Evolutionary conservation across 2,113 vertebrate species (phyloP), one percentile per base, ranked within the genome.

Genomic region (Channa maculata): DNA sequence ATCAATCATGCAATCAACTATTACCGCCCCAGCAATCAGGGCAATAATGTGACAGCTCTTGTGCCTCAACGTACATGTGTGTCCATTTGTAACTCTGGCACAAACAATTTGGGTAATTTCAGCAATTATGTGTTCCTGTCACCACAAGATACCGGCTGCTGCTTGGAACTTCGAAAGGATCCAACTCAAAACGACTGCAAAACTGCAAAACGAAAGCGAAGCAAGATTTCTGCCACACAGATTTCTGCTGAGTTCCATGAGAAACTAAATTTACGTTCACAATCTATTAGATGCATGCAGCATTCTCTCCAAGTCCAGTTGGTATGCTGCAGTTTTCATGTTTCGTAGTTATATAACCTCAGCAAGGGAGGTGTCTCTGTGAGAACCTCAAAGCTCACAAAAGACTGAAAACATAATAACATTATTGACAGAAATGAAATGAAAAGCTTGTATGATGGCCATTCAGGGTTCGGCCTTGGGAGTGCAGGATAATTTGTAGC

Each of bases 1-100:
- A 54, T 71, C 44, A 81, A 58, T 68, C 57, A 57, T 15, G 11
- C 58, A 75, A 68, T 75, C 63, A 80, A 59, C 75, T 52, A 43
- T 50, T 46, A 46, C 53, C 75, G 65, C 46, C 60, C 2, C 45
- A 5, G 52, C 71, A 81, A 83, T 83, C 62, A 72, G 43, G 38
- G 67, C 39, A 52, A 1, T 50, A 5, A 71, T 48, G 54, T 65
- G 52, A 14, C 36, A 45, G 43, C 41, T 15, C 57, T 15, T 59
- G 15, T 11, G 59, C 43, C 45, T 49, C 59, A 63, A 39, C 8
- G 0, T 8, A 36, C 34, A 46, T 39, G 54, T 71, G 0, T 48
- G n/a, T 53, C 45, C 44, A 38, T 4, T 45, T 66, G n/a, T 15
- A 60, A 61, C 49, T 70, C 15, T 51, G 33, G 5, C 38, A 45